Conservation (phyloP, 2,113 vertebrate species). For the Azemiops feae region DNA sequence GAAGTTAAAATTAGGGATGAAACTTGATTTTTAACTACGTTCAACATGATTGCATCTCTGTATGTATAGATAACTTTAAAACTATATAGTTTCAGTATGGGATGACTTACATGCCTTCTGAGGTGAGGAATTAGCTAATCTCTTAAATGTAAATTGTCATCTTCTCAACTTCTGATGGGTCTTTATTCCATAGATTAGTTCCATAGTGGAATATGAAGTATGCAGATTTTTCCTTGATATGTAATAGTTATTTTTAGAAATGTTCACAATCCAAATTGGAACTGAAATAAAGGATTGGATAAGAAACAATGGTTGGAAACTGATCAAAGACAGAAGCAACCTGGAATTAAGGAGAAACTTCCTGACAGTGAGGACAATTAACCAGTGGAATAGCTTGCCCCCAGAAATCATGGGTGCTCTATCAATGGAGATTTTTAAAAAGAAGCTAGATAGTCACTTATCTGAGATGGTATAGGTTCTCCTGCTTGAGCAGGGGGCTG, state of each 20-base stretch:
- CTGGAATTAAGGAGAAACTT: too few relatives aligned
- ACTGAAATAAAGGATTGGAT: background rate
- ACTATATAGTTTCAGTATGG: background rate
- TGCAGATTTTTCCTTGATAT: background rate
- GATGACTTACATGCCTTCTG: background rate
- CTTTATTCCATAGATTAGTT: background rate
- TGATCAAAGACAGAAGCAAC: too few relatives aligned
- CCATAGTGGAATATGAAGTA: background rate
- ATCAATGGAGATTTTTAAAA: too few relatives aligned
- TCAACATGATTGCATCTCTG: background rate
- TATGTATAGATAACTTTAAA: background rate
- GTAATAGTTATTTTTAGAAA: background rate
- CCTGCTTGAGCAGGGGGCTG: too few relatives aligned
- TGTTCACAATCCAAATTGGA: background rate
- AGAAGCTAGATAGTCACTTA: too few relatives aligned
- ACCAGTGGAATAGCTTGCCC: too few relatives aligned
- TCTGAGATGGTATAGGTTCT: too few relatives aligned
- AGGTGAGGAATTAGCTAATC: background rate
- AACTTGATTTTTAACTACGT: background rate
- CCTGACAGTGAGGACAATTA: too few relatives aligned
- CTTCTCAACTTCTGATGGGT: background rate
- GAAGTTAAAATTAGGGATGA: background rate
- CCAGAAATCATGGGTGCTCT: too few relatives aligned
- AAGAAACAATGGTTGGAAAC: too few relatives aligned
- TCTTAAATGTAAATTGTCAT: background rate